phyloP scores from a whole-genome alignment of 2,113 vertebrate species.

The Trematomus loennbergii region DNA sequence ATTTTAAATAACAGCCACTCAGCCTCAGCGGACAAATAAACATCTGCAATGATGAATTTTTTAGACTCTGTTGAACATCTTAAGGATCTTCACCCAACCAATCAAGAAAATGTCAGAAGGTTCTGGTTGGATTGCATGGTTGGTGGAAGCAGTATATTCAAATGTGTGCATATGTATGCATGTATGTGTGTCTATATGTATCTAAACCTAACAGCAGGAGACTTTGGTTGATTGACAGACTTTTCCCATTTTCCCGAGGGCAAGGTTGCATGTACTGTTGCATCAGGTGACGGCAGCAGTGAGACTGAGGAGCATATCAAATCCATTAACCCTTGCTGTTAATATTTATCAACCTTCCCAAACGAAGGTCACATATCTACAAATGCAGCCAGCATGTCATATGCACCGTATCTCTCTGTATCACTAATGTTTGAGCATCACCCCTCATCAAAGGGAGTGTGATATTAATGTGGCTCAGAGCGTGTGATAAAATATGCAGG shows the following conservation, averaged over 20 bases:
- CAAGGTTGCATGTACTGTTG: constrained; percentile 72
- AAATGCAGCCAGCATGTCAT: constrained; percentile 69
- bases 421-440: constrained; percentile 66
- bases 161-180: constrained; percentile 33
- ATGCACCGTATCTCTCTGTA: constrained; percentile 63
- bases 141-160: constrained; percentile 33
- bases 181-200: constrained; percentile 38
- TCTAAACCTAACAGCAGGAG: constrained; percentile 51
- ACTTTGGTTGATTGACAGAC: constrained; percentile 67
- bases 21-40: constrained; percentile 7
- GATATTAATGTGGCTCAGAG: constrained; percentile 70
- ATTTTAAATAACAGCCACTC: constrained; percentile 11
- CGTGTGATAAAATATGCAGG: constrained; percentile 68
- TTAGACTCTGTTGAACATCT: neutral
- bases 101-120: constrained; percentile 7
- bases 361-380: constrained; percentile 75
- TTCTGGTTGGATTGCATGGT: neutral
- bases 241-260: constrained; percentile 71
- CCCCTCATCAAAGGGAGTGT: constrained; percentile 74
- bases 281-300: constrained; percentile 70
- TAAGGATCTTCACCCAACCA: constrained; percentile 29
- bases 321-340: constrained; percentile 73
- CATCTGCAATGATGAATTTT: neutral
- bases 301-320: constrained; percentile 69
- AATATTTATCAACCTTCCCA: constrained; percentile 70